A percentile compares a stretch with the other conserved stretches of the same genome.
Conservation (phyloP, 2,888 invertebrate species). For the Parnassius mnemosyne region DNA sequence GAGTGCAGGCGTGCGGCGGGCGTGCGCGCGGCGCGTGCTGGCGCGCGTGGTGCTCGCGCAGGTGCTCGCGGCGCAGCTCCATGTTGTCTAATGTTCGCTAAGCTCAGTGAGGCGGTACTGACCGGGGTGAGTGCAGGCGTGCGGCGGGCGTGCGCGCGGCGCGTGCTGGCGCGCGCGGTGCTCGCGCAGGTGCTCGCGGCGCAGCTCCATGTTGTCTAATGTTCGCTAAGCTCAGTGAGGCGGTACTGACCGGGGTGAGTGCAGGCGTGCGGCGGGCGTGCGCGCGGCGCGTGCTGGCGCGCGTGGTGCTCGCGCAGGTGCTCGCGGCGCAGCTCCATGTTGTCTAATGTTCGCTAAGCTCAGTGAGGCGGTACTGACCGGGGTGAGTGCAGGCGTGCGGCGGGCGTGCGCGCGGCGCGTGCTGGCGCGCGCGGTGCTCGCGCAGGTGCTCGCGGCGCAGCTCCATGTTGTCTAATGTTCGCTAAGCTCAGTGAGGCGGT, state of each 20-base stretch:
- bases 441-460: background rate
- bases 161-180: background rate
- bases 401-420: background rate
- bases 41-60: background rate
- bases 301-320: background rate
- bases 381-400: constrained; percentile 24
- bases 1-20: background rate
- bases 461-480: background rate
- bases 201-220: background rate
- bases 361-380: constrained; percentile 24
- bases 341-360: background rate
- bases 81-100: background rate
- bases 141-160: background rate
- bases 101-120: background rate
- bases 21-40: background rate
- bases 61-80: background rate
- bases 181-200: background rate
- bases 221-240: background rate
- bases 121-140: background rate
- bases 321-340: background rate
- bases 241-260: background rate
- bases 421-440: background rate
- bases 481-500: background rate
- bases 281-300: background rate
- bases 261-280: background rate